Percentiles rank a stretch among this genome's conserved stretches.
Evolutionary conservation across 2,797 vertebrate species (phyloP).

Genomic region (Chelmon rostratus): DNA sequence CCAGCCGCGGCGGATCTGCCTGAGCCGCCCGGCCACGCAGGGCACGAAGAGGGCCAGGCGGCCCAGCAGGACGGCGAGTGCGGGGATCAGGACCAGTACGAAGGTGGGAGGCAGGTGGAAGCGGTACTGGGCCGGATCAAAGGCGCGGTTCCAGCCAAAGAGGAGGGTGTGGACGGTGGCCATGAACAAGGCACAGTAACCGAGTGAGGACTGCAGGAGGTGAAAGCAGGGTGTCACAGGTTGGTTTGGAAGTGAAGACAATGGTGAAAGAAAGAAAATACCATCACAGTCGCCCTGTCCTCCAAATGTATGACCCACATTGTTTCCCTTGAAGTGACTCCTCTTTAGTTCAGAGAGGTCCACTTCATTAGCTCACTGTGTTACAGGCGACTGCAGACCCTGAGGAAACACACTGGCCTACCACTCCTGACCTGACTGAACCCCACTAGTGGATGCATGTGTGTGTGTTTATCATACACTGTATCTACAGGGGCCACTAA

Average conservation of each 20-base stretch:
- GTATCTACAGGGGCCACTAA: constrained; percentile 26
- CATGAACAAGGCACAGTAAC: constrained; percentile 86
- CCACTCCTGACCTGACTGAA: constrained; percentile 43
- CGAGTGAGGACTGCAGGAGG: constrained; percentile 86
- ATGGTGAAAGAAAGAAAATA: neutral
- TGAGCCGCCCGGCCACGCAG: constrained; percentile 84
- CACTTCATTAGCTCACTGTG: constrained; percentile 40
- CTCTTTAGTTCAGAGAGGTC: constrained; percentile 5
- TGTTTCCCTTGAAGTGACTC: neutral
- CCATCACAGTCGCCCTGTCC: neutral
- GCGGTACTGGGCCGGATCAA: constrained; percentile 85
- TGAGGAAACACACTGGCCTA: constrained; percentile 51
- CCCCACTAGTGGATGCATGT: constrained; percentile 10
- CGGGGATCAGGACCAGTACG: constrained; percentile 87
- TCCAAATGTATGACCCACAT: neutral
- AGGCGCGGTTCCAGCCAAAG: constrained; percentile 90
- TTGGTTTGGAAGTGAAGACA: neutral
- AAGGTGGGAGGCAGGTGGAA: constrained; percentile 92
- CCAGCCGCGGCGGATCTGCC: constrained; percentile 91
- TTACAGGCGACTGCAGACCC: constrained; percentile 33
- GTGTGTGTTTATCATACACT: constrained; percentile 5
- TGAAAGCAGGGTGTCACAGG: neutral
- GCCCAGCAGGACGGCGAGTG: constrained; percentile 85
- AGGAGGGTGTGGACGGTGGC: constrained; percentile 90
- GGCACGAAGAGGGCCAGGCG: constrained; percentile 85